Evolutionary conservation across 2,888 invertebrate genomes (phyloP).

Genomic region (Lithosia quadra): DNA sequence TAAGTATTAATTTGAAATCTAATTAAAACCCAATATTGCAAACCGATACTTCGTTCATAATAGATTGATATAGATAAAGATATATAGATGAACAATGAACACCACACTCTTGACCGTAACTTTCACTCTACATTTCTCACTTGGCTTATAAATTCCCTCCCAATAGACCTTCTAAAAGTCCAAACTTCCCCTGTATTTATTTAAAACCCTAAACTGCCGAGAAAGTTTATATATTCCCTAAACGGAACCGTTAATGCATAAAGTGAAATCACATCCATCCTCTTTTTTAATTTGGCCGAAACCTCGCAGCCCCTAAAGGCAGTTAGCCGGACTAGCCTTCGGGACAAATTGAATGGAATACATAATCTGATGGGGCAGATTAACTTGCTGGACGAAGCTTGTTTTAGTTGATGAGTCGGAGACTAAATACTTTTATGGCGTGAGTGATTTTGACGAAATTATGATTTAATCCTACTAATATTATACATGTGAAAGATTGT

Average conservation of each 20-base stretch:
- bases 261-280: conserved; percentile 35
- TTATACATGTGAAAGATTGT: no score
- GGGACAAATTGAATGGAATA: conserved; percentile 45
- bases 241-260: conserved; percentile 54
- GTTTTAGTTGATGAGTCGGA: conserved; percentile 27
- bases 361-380: conserved; percentile 28
- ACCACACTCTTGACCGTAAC: neutral
- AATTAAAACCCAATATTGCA: no score
- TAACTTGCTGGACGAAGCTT: conserved; percentile 29
- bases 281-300: conserved; percentile 30
- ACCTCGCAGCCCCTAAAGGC: conserved; percentile 29
- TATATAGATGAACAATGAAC: no score
- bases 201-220: conserved; percentile 1
- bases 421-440: conserved; percentile 12
- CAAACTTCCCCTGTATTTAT: neutral
- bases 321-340: conserved; percentile 49
- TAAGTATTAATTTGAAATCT: no score
- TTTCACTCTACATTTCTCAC: neutral
- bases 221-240: conserved; percentile 19
- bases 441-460: neutral
- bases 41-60: no score
- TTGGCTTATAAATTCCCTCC: neutral
- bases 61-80: no score
- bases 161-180: neutral
- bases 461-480: conserved; percentile 3